These are phyloP conservation scores for Menidia beryllina DNA, from an alignment of 2,113 vertebrate genomes.

Conservation along the genomic window DNA sequence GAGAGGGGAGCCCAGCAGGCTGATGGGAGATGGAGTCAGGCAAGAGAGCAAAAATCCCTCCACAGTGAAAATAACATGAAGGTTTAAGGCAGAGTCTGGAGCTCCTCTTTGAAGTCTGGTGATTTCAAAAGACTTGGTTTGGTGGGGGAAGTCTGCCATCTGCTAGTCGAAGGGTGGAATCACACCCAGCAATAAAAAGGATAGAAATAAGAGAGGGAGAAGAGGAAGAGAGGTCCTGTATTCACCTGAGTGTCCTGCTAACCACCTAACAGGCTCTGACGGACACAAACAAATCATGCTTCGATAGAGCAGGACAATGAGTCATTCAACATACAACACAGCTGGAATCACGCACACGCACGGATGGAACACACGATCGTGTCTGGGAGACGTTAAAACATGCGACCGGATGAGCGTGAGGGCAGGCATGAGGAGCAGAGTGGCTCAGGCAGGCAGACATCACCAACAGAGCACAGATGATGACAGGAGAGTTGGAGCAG, in stretches of 20 bases:
- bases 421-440: conserved; percentile 84
- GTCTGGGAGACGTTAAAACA: conserved; percentile 60
- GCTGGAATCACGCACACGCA: conserved; percentile 6
- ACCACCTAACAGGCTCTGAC: conserved; percentile 30
- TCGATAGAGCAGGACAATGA: conserved; percentile 11
- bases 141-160: conserved; percentile 53
- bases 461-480: conserved; percentile 68
- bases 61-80: conserved; percentile 16
- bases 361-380: neutral
- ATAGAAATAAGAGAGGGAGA: conserved; percentile 24
- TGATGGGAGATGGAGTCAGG: conserved; percentile 63
- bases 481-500: conserved; percentile 30
- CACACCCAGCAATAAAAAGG: conserved; percentile 29
- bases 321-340: conserved; percentile 18
- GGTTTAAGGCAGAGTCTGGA: conserved; percentile 66
- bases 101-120: conserved; percentile 27
- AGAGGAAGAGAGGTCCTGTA: conserved; percentile 74
- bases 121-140: conserved; percentile 24
- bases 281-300: conserved; percentile 21
- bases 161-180: conserved; percentile 66
- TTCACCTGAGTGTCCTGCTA: conserved; percentile 49
- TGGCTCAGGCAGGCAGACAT: conserved; percentile 85
- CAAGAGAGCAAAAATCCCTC: conserved; percentile 16
- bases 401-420: conserved; percentile 52
- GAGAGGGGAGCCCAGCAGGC: conserved; percentile 42